phyloP scores from a whole-genome alignment of 2,113 vertebrate species.

The Scophthalmus maximus region DNA sequence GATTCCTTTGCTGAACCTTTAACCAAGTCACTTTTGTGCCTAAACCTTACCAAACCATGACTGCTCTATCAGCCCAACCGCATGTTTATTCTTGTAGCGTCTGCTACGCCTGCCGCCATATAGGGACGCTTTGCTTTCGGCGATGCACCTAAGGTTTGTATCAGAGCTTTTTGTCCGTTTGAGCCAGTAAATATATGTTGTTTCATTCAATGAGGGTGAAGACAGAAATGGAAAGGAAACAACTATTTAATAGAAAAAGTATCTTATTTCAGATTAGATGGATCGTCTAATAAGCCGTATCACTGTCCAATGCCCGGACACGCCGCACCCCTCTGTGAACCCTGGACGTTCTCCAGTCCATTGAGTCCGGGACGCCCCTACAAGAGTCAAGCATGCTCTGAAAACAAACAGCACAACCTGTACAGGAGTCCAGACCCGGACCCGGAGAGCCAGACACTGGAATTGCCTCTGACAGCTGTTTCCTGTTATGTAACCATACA shows the following conservation, averaged over 20 bases:
- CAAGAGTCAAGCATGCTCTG: slow-evolving; percentile 66
- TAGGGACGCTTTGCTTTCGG: not conserved
- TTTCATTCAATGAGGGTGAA: fast-evolving
- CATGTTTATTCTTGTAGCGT: not conserved
- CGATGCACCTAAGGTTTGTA: not conserved
- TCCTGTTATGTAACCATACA: slow-evolving; percentile 86
- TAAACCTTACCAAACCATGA: not conserved
- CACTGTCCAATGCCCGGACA: slow-evolving; percentile 29
- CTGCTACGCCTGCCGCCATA: not conserved
- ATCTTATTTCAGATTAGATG: not conserved
- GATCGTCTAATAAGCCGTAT: slow-evolving; percentile 6
- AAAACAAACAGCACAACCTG: slow-evolving; percentile 79
- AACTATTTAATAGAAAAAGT: not conserved
- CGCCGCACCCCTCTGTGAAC: slow-evolving; percentile 52
- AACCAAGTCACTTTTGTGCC: not conserved
- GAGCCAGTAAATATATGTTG: not conserved
- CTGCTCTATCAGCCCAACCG: not conserved
- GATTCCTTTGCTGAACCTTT: not conserved
- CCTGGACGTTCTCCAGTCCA: slow-evolving; percentile 57
- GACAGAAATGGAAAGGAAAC: not conserved
- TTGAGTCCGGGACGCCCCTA: slow-evolving; percentile 55
- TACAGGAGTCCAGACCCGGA: slow-evolving; percentile 70
- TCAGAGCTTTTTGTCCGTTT: too few species aligned
- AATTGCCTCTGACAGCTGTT: slow-evolving; percentile 84
- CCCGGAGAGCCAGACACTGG: slow-evolving; percentile 67